A percentile compares a stretch with the other conserved stretches of the same genome.
Evolutionary conservation across 2,888 invertebrate genomes (phyloP).

Genomic region (Eumerus sabulonum): DNA sequence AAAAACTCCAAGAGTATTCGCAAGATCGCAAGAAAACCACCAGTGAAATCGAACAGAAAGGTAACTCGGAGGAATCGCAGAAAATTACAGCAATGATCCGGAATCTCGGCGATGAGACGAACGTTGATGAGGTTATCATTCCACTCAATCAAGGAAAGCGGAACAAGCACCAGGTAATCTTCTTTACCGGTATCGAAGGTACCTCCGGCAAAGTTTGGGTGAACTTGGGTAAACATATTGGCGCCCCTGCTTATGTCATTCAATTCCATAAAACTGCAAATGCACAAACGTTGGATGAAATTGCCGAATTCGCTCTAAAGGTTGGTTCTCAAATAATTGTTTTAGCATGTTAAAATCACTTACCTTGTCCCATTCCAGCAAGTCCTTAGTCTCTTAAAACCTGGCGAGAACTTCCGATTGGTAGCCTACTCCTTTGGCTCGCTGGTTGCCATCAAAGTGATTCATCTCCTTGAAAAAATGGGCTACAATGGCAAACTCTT

Average conservation of each 20-base stretch:
- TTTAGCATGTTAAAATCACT: background rate
- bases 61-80: slow-evolving; percentile 72
- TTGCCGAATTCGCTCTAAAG: slow-evolving; percentile 73
- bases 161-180: slow-evolving; percentile 73
- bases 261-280: slow-evolving; percentile 74
- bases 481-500: slow-evolving; percentile 83
- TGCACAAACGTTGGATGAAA: slow-evolving; percentile 71
- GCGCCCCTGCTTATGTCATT: slow-evolving; percentile 72
- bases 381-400: slow-evolving; percentile 80
- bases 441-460: slow-evolving; percentile 87
- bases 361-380: slow-evolving; percentile 79
- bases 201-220: slow-evolving; percentile 79
- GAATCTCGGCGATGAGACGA: slow-evolving; percentile 82
- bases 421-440: slow-evolving; percentile 96
- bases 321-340: slow-evolving; percentile 68
- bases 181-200: slow-evolving; percentile 86
- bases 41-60: slow-evolving; percentile 70
- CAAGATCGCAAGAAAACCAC: slow-evolving; percentile 69
- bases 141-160: slow-evolving; percentile 76
- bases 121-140: slow-evolving; percentile 80
- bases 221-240: slow-evolving; percentile 72
- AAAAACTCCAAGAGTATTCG: slow-evolving; percentile 76
- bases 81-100: slow-evolving; percentile 83
- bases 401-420: slow-evolving; percentile 84
- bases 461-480: slow-evolving; percentile 84